These are phyloP conservation scores for Triplophysa yarkandensis DNA, from an alignment of 2,797 vertebrate species.

Conservation along the genomic window DNA sequence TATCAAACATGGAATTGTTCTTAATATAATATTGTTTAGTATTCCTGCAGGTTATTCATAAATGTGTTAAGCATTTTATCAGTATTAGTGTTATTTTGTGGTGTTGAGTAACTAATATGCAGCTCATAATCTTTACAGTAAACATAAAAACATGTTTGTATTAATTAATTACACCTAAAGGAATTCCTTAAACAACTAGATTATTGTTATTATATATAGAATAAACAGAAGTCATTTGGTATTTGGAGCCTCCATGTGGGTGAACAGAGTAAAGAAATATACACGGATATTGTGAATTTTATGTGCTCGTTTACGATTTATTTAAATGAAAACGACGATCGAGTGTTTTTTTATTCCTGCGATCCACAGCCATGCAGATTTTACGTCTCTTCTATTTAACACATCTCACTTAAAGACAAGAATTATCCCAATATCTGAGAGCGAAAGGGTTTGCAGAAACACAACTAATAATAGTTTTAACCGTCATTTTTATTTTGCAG, in stretches of 20 bases:
- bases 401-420: neutral
- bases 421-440: no score
- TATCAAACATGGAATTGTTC: no score
- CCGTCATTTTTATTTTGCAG: neutral
- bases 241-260: slow-evolving; percentile 24
- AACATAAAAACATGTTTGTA: neutral
- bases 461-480: neutral
- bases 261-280: neutral
- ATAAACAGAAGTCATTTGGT: neutral
- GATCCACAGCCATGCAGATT: no score
- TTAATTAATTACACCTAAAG: neutral
- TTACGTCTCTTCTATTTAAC: neutral
- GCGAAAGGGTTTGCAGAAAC: no score
- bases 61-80: no score
- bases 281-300: neutral
- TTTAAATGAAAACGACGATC: neutral
- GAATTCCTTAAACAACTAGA: neutral
- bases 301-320: neutral
- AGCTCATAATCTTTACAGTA: no score
- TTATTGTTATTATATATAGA: no score
- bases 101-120: neutral
- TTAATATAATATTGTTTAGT: no score
- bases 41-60: no score
- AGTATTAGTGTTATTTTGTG: no score
- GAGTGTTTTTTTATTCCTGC: neutral